Conservation (phyloP, 2,888 invertebrate species). For the Clistopyga incitator region DNA sequence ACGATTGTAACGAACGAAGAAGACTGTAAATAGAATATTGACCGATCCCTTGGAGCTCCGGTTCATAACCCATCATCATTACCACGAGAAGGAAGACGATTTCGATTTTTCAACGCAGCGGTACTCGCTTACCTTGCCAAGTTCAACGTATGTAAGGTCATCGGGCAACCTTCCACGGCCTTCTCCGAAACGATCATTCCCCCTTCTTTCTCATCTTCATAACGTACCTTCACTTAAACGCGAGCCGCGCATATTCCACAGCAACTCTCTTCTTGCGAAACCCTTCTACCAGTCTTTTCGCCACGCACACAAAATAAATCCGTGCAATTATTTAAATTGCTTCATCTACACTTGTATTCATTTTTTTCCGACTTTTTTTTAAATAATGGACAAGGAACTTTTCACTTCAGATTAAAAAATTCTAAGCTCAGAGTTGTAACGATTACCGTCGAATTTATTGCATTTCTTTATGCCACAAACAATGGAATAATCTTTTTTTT, state of each 20-base stretch:
- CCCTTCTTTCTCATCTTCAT: neutral
- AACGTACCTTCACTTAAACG: conserved; percentile 10
- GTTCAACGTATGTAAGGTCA: conserved; percentile 71
- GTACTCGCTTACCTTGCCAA: conserved; percentile 67
- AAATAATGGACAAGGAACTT: neutral
- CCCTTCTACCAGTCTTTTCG: neutral
- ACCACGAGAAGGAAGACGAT: conserved; percentile 25
- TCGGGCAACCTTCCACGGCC: conserved; percentile 67
- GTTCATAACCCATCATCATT: conserved; percentile 2
- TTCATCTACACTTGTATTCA: neutral
- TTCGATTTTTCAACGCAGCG: conserved; percentile 30
- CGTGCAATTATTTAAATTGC: neutral
- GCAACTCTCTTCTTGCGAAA: conserved; percentile 20
- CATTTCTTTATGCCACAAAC: too few species aligned
- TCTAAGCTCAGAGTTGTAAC: too few species aligned
- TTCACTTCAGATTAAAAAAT: neutral
- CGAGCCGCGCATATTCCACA: neutral
- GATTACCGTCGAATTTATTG: too few species aligned
- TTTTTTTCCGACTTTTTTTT: neutral
- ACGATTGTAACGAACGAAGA: neutral
- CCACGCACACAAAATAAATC: neutral
- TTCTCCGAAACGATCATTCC: conserved; percentile 27
- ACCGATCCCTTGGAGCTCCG: neutral
- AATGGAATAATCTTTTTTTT: too few species aligned
- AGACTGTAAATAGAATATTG: conserved; percentile 2